Percentiles rank a stretch among this genome's conserved stretches.
Evolutionary conservation across 1,140 invertebrate species (phyloP).

Genomic region (Aradophagus sp.): DNA sequence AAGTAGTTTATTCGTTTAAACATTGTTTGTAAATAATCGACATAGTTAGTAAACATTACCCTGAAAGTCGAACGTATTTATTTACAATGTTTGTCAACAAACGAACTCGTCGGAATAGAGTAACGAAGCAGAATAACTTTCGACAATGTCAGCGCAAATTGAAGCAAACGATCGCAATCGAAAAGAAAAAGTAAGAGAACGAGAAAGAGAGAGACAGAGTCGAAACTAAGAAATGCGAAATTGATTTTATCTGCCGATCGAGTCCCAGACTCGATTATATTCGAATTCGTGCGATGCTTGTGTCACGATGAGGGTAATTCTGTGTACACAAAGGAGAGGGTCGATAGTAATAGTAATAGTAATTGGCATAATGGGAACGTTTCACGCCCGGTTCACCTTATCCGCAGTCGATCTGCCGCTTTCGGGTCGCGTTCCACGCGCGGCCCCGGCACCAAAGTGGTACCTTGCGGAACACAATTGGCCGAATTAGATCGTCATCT

Average conservation of each 20-base stretch:
- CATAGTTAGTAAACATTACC: too few species aligned
- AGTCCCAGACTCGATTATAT: slow-evolving; percentile 12
- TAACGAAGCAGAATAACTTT: too few species aligned
- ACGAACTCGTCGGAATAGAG: too few species aligned
- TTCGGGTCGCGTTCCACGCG: slow-evolving; percentile 7
- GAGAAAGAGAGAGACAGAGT: too few species aligned
- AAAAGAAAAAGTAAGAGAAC: too few species aligned
- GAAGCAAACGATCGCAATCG: too few species aligned
- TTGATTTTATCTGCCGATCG: slow-evolving; percentile 7
- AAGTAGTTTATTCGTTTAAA: too few species aligned
- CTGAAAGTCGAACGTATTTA: too few species aligned
- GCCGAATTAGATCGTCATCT: slow-evolving; percentile 67
- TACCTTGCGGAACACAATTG: slow-evolving; percentile 48
- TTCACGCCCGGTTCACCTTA: slow-evolving; percentile 65
- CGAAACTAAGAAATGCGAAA: too few species aligned
- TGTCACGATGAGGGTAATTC: slow-evolving; percentile 26
- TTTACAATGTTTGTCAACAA: too few species aligned
- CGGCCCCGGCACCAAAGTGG: slow-evolving; percentile 26
- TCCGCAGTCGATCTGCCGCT: slow-evolving; percentile 58
- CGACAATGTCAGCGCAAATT: too few species aligned
- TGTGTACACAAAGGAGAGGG: slow-evolving; percentile 26
- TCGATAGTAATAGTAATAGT: slow-evolving; percentile 53
- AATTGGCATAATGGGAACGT: slow-evolving; percentile 66
- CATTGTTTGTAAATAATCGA: too few species aligned
- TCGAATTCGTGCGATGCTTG: slow-evolving; percentile 17